A percentile compares a stretch with the other conserved stretches of the same genome.
Conservation (phyloP, 1,140 invertebrate genomes). For the Helicorthomorpha holstii region DNA sequence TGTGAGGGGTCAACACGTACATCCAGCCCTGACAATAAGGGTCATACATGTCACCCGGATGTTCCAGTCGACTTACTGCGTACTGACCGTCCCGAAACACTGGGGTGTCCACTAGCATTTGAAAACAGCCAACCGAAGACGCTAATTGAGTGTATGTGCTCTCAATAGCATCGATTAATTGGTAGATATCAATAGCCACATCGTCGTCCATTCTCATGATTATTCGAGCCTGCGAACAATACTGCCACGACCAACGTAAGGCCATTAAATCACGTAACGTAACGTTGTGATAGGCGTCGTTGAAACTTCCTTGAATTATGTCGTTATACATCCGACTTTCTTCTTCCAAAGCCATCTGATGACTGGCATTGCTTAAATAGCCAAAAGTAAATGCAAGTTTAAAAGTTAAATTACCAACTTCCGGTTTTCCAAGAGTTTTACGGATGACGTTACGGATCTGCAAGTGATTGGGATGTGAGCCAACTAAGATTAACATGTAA, state of each 20-base stretch:
- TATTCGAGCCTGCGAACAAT: slow-evolving; percentile 11
- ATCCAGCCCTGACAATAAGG: not conserved
- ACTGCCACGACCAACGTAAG: slow-evolving; percentile 9
- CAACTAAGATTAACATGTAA: not conserved
- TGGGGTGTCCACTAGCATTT: not conserved
- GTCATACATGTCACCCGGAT: not conserved
- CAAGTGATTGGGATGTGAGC: not conserved
- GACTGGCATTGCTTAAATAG: not conserved
- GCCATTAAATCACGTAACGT: slow-evolving; percentile 12
- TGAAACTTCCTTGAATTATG: slow-evolving; percentile 13
- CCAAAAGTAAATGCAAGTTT: not conserved
- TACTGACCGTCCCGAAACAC: not conserved
- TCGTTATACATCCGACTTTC: slow-evolving; percentile 11
- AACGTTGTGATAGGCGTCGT: slow-evolving; percentile 14
- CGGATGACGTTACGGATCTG: not conserved
- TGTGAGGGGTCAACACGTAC: not conserved
- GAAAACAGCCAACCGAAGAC: not conserved
- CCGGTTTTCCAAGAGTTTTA: not conserved
- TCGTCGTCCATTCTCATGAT: slow-evolving; percentile 15
- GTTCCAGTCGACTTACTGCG: not conserved
- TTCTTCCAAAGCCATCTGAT: not conserved
- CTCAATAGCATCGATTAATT: not conserved
- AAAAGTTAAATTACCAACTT: not conserved
- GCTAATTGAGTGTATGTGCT: not conserved
- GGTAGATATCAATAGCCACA: not conserved